These are phyloP conservation scores for Sarcophaga peregrina DNA, from an alignment of 1,140 invertebrate species.

Conservation along the genomic window DNA sequence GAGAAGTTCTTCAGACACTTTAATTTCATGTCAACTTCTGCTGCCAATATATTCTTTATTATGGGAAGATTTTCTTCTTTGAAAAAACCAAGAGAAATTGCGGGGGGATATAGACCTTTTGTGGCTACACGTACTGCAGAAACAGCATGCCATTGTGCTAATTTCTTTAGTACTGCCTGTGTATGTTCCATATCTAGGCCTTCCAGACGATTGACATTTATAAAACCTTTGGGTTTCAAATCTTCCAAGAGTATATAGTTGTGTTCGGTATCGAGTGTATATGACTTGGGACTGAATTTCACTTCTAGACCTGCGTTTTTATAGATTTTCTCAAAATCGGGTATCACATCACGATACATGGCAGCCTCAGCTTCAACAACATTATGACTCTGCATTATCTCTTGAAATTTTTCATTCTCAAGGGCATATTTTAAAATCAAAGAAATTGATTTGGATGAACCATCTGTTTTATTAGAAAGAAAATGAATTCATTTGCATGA, in stretches of 20 bases:
- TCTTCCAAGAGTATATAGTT: conserved; percentile 69
- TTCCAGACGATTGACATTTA: conserved; percentile 68
- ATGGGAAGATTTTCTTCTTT: conserved; percentile 48
- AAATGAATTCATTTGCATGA: neutral
- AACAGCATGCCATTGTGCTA: conserved; percentile 71
- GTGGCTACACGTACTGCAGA: conserved; percentile 66
- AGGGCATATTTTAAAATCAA: conserved; percentile 56
- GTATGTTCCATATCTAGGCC: conserved; percentile 69
- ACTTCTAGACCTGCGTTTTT: conserved; percentile 57
- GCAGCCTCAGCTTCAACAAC: conserved; percentile 52
- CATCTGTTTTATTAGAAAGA: conserved; percentile 49
- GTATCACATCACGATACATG: conserved; percentile 53
- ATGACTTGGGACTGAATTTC: conserved; percentile 51
- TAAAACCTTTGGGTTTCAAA: conserved; percentile 63
- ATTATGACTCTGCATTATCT: conserved; percentile 47
- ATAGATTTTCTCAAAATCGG: conserved; percentile 58
- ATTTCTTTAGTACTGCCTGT: conserved; percentile 66
- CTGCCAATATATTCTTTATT: conserved; percentile 49
- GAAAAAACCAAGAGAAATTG: conserved; percentile 49
- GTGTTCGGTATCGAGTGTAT: conserved; percentile 47
- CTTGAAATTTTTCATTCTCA: conserved; percentile 42
- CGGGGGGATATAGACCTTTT: conserved; percentile 58
- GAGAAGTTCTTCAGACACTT: conserved; percentile 49
- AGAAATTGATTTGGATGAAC: conserved; percentile 46
- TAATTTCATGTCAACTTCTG: conserved; percentile 45